phyloP scores from a whole-genome alignment of 53 echinoderm and acorn worm genomes.

The Patiria pectinifera region DNA sequence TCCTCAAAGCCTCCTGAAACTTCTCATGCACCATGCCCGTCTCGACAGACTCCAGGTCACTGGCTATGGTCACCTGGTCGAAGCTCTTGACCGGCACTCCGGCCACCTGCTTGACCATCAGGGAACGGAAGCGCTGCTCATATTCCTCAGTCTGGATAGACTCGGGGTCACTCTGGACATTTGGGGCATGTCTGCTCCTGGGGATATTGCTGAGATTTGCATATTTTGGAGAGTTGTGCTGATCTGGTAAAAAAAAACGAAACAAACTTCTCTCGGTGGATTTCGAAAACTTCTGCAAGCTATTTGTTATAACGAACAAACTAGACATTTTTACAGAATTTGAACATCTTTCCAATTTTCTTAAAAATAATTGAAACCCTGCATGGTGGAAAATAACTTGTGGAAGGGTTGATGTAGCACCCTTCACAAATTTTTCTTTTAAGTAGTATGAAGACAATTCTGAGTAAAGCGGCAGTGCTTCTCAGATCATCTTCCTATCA shows the following conservation, averaged over 20 bases:
- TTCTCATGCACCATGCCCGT: slow-evolving; percentile 71
- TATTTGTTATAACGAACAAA: not conserved
- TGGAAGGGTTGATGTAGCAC: no score
- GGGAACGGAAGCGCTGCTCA: slow-evolving; percentile 82
- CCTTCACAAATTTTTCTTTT: no score
- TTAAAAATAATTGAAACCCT: not conserved
- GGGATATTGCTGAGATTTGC: slow-evolving; percentile 29
- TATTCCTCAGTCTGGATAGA: slow-evolving; percentile 96
- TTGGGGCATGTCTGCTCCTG: not conserved
- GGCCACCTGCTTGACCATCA: slow-evolving; percentile 94
- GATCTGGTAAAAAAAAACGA: slow-evolving; percentile 13
- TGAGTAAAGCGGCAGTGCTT: no score
- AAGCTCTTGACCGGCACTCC: slow-evolving; percentile 90
- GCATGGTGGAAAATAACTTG: no score
- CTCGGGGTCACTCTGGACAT: slow-evolving; percentile 81
- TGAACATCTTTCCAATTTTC: not conserved
- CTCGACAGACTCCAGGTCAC: slow-evolving; percentile 96
- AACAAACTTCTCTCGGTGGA: not conserved
- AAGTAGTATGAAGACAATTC: no score
- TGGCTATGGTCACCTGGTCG: slow-evolving; percentile 83
- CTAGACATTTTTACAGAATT: not conserved
- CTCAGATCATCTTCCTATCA: no score
- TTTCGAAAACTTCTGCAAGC: no score
- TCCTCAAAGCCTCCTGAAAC: slow-evolving; percentile 74
- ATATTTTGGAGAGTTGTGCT: slow-evolving; percentile 26